These are phyloP conservation scores for Tortricodes alternella DNA, from an alignment of 2,888 invertebrate species.

Conservation along the genomic window DNA sequence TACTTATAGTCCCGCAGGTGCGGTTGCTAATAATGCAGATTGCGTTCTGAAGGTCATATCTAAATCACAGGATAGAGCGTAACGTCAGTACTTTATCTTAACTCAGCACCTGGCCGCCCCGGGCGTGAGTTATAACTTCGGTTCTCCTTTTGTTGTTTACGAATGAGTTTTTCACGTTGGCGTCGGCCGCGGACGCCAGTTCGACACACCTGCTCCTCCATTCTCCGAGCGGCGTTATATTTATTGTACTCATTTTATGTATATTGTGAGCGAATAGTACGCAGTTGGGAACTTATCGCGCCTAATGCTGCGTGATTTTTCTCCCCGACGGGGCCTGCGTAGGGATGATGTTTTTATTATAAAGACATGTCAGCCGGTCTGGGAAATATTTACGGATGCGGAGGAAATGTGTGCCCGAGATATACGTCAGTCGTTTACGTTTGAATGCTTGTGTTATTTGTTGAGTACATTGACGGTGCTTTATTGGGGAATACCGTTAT, in stretches of 20 bases:
- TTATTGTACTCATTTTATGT: slow-evolving; percentile 49
- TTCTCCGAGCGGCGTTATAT: slow-evolving; percentile 42
- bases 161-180: slow-evolving; percentile 76
- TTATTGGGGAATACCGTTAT: slow-evolving; percentile 46
- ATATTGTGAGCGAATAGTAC: slow-evolving; percentile 63
- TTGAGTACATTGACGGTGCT: slow-evolving; percentile 40
- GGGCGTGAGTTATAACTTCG: slow-evolving; percentile 61
- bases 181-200: slow-evolving; percentile 58
- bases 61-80: slow-evolving; percentile 74
- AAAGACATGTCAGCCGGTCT: slow-evolving; percentile 64
- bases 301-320: slow-evolving; percentile 67
- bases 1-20: slow-evolving; percentile 39
- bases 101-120: slow-evolving; percentile 68
- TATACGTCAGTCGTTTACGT: slow-evolving; percentile 60
- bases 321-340: slow-evolving; percentile 45
- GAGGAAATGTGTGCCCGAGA: slow-evolving; percentile 56
- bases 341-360: slow-evolving; percentile 78
- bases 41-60: slow-evolving; percentile 76
- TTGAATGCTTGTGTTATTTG: slow-evolving; percentile 55
- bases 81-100: slow-evolving; percentile 75
- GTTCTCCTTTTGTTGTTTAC: slow-evolving; percentile 74
- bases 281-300: slow-evolving; percentile 71
- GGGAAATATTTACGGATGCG: slow-evolving; percentile 68
- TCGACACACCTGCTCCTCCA: slow-evolving; percentile 71
- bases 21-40: slow-evolving; percentile 69